phyloP scores from a whole-genome alignment of 2,797 vertebrate species.

The Alosa sapidissima region DNA sequence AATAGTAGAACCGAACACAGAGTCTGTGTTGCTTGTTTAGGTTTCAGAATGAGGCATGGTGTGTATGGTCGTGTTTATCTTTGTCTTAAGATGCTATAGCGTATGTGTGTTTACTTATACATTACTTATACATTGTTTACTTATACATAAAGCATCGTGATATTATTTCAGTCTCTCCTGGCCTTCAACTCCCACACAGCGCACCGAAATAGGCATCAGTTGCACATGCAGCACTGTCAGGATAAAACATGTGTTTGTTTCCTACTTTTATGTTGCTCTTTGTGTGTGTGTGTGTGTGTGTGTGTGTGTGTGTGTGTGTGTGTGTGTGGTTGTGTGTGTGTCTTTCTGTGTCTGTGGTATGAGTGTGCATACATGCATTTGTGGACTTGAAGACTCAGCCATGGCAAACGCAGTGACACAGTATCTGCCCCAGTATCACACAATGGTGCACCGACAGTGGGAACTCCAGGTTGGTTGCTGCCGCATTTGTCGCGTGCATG shows the following conservation, averaged over 20 bases:
- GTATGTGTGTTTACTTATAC: background rate
- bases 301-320: background rate
- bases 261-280: background rate
- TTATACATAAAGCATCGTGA: no score
- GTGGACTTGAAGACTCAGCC: background rate
- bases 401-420: background rate
- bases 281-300: background rate
- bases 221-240: background rate
- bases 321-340: no score
- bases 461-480: constrained; percentile 37
- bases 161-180: background rate
- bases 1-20: background rate
- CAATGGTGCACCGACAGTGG: constrained; percentile 27
- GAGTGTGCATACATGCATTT: background rate
- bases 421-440: background rate
- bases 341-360: no score
- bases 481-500: constrained; percentile 28
- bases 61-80: background rate
- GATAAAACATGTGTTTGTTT: background rate
- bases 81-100: background rate
- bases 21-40: background rate
- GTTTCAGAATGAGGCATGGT: background rate
- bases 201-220: background rate
- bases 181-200: background rate
- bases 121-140: no score